These are phyloP conservation scores for Zaprionus africanus DNA, from an alignment of 1,140 invertebrate species.

Conservation along the genomic window DNA sequence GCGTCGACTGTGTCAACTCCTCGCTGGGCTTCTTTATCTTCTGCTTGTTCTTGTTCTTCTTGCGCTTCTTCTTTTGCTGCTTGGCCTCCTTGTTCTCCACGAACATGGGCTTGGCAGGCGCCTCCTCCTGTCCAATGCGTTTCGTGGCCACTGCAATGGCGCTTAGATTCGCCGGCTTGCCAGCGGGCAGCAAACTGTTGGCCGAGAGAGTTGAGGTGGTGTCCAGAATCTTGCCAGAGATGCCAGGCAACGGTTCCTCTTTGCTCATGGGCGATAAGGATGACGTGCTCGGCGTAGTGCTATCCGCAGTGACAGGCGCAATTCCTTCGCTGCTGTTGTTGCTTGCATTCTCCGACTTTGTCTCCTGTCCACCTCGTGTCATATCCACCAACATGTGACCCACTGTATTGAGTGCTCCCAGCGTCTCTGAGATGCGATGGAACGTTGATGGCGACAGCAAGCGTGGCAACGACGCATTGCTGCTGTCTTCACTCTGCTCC, in stretches of 20 bases:
- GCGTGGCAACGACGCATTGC: conserved; percentile 80
- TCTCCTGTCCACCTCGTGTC: conserved; percentile 85
- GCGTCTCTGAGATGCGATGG: conserved; percentile 88
- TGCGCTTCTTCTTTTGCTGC: conserved; percentile 76
- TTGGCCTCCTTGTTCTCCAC: conserved; percentile 81
- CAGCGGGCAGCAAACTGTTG: conserved; percentile 69
- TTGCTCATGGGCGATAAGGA: conserved; percentile 9
- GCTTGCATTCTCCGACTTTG: conserved; percentile 72
- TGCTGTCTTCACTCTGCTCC: conserved; percentile 55
- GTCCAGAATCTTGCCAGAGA: conserved; percentile 65
- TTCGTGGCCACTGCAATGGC: conserved; percentile 67
- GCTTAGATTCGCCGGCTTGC: conserved; percentile 68
- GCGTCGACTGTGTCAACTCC: conserved; percentile 31
- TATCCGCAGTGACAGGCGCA: conserved; percentile 1
- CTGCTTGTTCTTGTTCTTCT: conserved; percentile 78
- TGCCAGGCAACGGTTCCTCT: conserved; percentile 49
- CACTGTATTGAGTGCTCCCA: conserved; percentile 91
- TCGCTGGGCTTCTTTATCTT: conserved; percentile 84
- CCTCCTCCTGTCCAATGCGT: conserved; percentile 74
- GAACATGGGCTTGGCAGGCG: conserved; percentile 64
- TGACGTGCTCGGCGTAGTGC: conserved; percentile 9
- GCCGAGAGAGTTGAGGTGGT: conserved; percentile 58
- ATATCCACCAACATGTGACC: conserved; percentile 93
- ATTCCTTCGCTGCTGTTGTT: conserved; percentile 50
- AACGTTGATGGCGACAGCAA: conserved; percentile 87